Evolutionary conservation across 2,113 vertebrate genomes (phyloP).

Genomic region (Labrus mixtus): DNA sequence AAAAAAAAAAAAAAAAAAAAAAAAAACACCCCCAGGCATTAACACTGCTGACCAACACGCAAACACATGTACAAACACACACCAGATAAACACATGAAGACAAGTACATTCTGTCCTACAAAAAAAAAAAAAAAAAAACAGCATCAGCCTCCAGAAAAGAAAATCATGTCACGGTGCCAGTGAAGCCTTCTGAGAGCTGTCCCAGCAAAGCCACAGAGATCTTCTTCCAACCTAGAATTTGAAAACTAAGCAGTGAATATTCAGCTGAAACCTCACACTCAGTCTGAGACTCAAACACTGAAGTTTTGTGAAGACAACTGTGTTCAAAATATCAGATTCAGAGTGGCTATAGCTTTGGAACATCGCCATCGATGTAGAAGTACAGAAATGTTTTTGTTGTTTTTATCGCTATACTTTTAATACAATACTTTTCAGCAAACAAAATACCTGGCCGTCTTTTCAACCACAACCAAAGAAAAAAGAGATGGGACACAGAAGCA

Average conservation of each 20-base stretch:
- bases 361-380: too few relatives aligned
- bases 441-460: constrained; percentile 23
- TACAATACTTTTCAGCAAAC: not conserved
- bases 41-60: not conserved
- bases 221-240: constrained; percentile 45
- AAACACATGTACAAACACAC: constrained; percentile 3
- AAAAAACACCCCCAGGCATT: constrained; percentile 18
- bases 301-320: not conserved
- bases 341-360: constrained; percentile 25
- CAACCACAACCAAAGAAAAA: constrained; percentile 30
- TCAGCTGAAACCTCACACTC: constrained; percentile 8
- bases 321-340: constrained; percentile 14
- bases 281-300: constrained; percentile 2
- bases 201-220: constrained; percentile 48
- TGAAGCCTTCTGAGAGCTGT: constrained; percentile 56
- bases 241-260: not conserved
- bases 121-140: constrained; percentile 19
- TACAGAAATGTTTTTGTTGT: too few relatives aligned
- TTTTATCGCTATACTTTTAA: too few relatives aligned
- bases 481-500: constrained; percentile 35
- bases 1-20: not conserved
- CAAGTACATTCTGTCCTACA: constrained; percentile 43
- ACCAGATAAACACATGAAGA: constrained; percentile 18
- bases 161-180: constrained; percentile 54
- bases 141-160: constrained; percentile 34